Conservation (phyloP, 2,888 invertebrate species). For the Drosophila borborema region DNA sequence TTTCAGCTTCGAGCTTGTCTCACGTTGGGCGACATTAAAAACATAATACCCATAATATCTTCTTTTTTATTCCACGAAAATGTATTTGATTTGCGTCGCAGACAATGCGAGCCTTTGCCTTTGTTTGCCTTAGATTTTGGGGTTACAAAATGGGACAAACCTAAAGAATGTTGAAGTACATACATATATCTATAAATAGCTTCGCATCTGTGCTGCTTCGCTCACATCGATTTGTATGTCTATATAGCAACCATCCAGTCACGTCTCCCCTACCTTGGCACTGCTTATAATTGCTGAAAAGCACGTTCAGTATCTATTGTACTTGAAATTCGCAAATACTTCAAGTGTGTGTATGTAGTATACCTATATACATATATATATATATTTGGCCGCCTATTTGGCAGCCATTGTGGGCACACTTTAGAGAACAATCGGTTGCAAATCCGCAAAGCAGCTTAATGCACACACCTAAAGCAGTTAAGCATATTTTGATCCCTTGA, state of each 20-base stretch:
- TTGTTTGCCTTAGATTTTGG: neutral
- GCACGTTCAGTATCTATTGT: conserved; percentile 7
- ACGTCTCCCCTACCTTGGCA: neutral
- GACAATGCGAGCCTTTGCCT: neutral
- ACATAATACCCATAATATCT: conserved; percentile 1
- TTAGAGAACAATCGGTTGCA: conserved; percentile 18
- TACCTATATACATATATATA: neutral
- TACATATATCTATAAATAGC: neutral
- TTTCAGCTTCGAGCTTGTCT: neutral
- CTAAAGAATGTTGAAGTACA: neutral
- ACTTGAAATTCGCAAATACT: neutral
- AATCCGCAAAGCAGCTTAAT: conserved; percentile 56
- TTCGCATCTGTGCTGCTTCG: neutral
- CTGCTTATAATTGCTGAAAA: conserved; percentile 6
- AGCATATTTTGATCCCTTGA: conserved; percentile 25
- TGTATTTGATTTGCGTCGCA: neutral
- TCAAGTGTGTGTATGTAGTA: neutral
- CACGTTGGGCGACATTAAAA: conserved; percentile 3
- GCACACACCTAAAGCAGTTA: conserved; percentile 38
- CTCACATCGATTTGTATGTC: neutral
- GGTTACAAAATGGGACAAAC: neutral
- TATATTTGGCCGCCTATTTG: conserved; percentile 7
- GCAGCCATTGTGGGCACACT: conserved; percentile 1
- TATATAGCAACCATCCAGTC: neutral
- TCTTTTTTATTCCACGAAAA: neutral